These are phyloP conservation scores for Maniola jurtina DNA, from an alignment of 1,140 invertebrate species.

Conservation along the genomic window DNA sequence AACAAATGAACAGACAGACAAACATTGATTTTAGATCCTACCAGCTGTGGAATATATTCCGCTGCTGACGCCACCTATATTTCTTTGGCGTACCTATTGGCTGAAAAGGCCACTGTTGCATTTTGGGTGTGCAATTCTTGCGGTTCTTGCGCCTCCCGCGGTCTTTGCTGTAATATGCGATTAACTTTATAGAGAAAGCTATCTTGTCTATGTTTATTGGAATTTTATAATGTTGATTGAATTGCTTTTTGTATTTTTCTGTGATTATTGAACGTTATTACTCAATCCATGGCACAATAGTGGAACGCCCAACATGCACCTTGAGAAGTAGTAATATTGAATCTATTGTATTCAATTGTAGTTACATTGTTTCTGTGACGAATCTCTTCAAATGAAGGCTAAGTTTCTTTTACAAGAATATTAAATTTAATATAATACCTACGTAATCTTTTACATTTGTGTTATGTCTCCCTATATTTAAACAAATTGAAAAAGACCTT, in stretches of 20 bases:
- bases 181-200: slow-evolving; percentile 42
- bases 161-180: too few relatives aligned
- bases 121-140: too few relatives aligned
- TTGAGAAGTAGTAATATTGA: background rate
- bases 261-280: background rate
- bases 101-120: too few relatives aligned
- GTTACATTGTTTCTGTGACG: slow-evolving; percentile 2
- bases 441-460: background rate
- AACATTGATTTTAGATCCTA: too few relatives aligned
- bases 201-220: background rate
- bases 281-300: slow-evolving; percentile 1
- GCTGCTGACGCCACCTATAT: too few relatives aligned
- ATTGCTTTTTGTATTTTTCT: background rate
- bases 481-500: too few relatives aligned
- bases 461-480: background rate
- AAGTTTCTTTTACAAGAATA: background rate
- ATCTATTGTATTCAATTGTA: background rate
- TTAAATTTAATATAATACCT: background rate
- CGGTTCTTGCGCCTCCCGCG: too few relatives aligned
- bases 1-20: too few relatives aligned
- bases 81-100: too few relatives aligned
- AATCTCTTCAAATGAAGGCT: slow-evolving; percentile 1
- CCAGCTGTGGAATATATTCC: too few relatives aligned
- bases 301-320: background rate
- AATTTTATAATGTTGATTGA: background rate